Base-by-base conservation (phyloP, 2,113 vertebrate genomes). In the Cephalopholis sonnerati region DNA sequence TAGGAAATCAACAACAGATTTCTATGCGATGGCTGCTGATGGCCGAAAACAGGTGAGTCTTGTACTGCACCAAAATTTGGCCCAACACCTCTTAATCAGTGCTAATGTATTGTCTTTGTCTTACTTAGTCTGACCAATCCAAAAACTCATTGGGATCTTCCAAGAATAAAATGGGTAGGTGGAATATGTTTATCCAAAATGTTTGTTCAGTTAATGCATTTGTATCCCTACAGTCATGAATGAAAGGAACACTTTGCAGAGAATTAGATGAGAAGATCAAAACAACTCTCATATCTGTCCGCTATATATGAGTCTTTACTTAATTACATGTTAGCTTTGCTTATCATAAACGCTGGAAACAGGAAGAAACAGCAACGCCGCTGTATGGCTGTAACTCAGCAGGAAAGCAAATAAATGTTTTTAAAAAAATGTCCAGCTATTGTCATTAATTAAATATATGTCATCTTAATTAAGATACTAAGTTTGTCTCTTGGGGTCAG, bases 161-260 rank as follows among this genome's bases (percentile, higher is more conserved):
- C 41, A 95, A 87, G 78, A 95, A 93, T 79, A 95, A 94, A 91
- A 93, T 95, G 82, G 95, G 96, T 95, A 82, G 84, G 91, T 89
- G 25, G 10, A 77, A 29, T 29, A 50, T 16, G 11, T 78, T 74
- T 44, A 64, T 44, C 10, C 12, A 27, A 8, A 64, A 53, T 54
- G 20, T 41, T 17, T 27, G 3, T 57, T 75, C n/a, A 69, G 24
- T 32, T 22, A 39, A 32, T 57, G 32, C n/a, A 17, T 24, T 63
- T 62, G 10, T 32, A 17, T 12, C 24, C 12, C 0, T 48, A 48
- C 24, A 46, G 11, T 46, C 11, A 9, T 53, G 20, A 25, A 53
- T 69, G 7, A 22, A 54, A 41, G 9, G 11, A 44, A 55, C 22
- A 65, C 16, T 41, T 54, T 13, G 22, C 18, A 54, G 15, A 20